Evolutionary conservation across 2,888 invertebrate genomes (phyloP).

Genomic region (Drosophila algonquin): DNA sequence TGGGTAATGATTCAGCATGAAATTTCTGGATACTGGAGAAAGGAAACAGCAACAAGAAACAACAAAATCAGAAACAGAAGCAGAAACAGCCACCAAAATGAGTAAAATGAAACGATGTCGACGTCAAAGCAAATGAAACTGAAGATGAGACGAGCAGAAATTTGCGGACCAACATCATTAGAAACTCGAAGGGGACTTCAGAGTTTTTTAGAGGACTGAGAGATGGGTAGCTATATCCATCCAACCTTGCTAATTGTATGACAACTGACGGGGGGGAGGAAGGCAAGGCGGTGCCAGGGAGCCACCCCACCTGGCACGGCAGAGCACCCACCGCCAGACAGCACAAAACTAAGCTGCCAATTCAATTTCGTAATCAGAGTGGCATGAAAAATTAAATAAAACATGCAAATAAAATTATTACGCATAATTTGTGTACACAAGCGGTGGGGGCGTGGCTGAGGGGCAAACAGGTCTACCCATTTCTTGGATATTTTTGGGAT

Average conservation of each 20-base stretch:
- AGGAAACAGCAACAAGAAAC: conserved; percentile 1
- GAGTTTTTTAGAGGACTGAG: neutral
- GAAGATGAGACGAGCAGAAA: conserved; percentile 56
- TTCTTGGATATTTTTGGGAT: neutral
- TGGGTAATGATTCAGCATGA: conserved; percentile 51
- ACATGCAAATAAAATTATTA: conserved; percentile 79
- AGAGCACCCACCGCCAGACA: conserved; percentile 19
- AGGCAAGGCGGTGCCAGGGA: no score
- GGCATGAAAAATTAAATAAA: conserved; percentile 79
- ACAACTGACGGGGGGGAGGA: conserved; percentile 41
- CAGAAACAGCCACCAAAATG: conserved; percentile 48
- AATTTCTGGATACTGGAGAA: conserved; percentile 53
- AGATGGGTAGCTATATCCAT: conserved; percentile 34
- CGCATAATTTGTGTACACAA: conserved; percentile 72
- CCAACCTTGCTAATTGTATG: conserved; percentile 73
- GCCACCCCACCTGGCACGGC: conserved; percentile 31
- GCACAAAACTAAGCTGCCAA: conserved; percentile 77
- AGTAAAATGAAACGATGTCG: conserved; percentile 53
- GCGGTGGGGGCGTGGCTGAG: neutral
- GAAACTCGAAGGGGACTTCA: conserved; percentile 45
- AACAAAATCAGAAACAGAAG: conserved; percentile 25
- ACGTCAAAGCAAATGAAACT: conserved; percentile 71
- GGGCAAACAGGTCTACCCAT: no score
- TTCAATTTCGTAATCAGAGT: conserved; percentile 79
- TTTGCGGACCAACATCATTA: conserved; percentile 70